Conservation (phyloP, 1,140 invertebrate genomes). For the Coenobita brevimanus region DNA sequence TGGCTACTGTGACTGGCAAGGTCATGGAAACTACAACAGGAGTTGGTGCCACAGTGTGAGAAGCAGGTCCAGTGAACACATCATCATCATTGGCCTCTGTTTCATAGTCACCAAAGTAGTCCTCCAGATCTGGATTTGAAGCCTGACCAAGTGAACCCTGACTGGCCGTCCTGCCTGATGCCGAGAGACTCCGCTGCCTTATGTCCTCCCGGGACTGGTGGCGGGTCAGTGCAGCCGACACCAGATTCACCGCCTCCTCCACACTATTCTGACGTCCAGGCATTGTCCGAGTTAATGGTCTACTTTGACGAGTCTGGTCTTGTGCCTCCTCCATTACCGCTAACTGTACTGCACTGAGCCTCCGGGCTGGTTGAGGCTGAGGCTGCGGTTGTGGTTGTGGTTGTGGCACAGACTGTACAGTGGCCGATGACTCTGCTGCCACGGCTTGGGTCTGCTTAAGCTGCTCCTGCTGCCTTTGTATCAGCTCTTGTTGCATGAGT, state of each 20-base stretch:
- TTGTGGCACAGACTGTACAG: slow-evolving; percentile 33
- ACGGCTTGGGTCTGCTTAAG: too few species aligned
- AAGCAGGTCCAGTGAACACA: slow-evolving; percentile 38
- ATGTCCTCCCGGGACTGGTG: slow-evolving; percentile 57
- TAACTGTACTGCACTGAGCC: slow-evolving; percentile 43
- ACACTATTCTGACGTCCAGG: slow-evolving; percentile 47
- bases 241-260: slow-evolving; percentile 51
- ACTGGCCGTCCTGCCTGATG: slow-evolving; percentile 53
- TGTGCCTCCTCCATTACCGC: slow-evolving; percentile 29
- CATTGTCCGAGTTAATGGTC: neutral
- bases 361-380: neutral
- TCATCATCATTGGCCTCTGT: slow-evolving; percentile 66
- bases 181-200: slow-evolving; percentile 52
- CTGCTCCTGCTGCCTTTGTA: slow-evolving; percentile 19
- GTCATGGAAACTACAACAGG: neutral
- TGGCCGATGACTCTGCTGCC: neutral
- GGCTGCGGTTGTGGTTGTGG: slow-evolving; percentile 22
- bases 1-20: too few species aligned
- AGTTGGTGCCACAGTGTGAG: neutral
- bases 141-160: slow-evolving; percentile 51
- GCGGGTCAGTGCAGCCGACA: slow-evolving; percentile 37
- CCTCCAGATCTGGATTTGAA: slow-evolving; percentile 39
- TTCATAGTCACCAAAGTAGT: slow-evolving; percentile 53
- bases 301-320: neutral
- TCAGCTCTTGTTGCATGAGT: slow-evolving; percentile 24